These are phyloP conservation scores for Gasteruption jaculator DNA, from an alignment of 2,888 invertebrate genomes.

Conservation along the genomic window DNA sequence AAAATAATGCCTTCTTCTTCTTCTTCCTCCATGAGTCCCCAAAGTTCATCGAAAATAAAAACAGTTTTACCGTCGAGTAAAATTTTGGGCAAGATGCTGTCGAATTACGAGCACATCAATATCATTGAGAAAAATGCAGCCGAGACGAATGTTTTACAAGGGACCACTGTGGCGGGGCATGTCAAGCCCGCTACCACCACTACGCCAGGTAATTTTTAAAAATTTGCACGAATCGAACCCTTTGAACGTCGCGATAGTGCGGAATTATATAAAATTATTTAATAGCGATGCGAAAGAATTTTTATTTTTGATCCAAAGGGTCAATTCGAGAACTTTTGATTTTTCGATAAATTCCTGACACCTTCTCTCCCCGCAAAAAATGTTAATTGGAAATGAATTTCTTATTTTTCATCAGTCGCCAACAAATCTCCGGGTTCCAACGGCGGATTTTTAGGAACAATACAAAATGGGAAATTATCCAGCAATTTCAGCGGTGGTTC, in stretches of 20 bases:
- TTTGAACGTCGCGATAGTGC: too few relatives aligned
- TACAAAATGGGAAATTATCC: slow-evolving; percentile 36
- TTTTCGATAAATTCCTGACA: too few relatives aligned
- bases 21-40: slow-evolving; percentile 25
- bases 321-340: too few relatives aligned
- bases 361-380: neutral
- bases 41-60: slow-evolving; percentile 36
- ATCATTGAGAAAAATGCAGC: slow-evolving; percentile 31
- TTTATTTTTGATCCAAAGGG: slow-evolving; percentile 13
- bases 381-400: too few relatives aligned
- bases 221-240: neutral
- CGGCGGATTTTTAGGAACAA: slow-evolving; percentile 28
- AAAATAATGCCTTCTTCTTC: slow-evolving; percentile 31
- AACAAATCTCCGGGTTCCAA: slow-evolving; percentile 23
- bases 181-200: slow-evolving; percentile 28
- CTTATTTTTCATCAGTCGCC: slow-evolving; percentile 20
- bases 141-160: slow-evolving; percentile 29
- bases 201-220: slow-evolving; percentile 25
- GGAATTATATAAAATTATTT: too few relatives aligned
- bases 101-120: slow-evolving; percentile 34
- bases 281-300: slow-evolving; percentile 20
- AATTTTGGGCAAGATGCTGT: slow-evolving; percentile 31
- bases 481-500: slow-evolving; percentile 24
- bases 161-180: slow-evolving; percentile 31
- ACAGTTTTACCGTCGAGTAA: slow-evolving; percentile 35